These are phyloP conservation scores for Meriones unguiculatus DNA, from an alignment of 2,113 vertebrate genomes.

Conservation along the genomic window DNA sequence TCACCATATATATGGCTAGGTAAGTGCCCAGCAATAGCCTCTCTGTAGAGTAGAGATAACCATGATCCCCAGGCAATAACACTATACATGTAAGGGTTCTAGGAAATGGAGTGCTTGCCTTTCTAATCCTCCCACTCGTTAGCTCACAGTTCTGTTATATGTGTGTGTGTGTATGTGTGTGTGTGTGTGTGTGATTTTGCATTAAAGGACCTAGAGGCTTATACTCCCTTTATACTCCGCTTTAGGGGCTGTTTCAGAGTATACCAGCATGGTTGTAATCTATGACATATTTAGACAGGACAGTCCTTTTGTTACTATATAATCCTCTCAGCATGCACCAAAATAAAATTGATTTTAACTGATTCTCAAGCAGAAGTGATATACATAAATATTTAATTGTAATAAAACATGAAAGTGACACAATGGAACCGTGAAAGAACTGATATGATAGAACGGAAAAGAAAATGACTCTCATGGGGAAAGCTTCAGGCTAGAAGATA, in stretches of 20 bases:
- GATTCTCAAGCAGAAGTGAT: neutral
- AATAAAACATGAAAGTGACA: constrained; percentile 29
- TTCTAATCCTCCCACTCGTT: neutral
- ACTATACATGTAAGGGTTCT: neutral
- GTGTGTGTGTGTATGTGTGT: too few relatives aligned
- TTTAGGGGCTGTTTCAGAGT: neutral
- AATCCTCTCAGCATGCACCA: neutral
- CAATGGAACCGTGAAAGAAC: neutral
- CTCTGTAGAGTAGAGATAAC: neutral
- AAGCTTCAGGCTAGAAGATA: neutral
- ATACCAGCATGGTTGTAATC: neutral
- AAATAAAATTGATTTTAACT: constrained; percentile 32
- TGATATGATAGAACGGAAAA: neutral
- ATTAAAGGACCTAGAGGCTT: neutral
- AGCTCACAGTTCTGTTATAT: neutral
- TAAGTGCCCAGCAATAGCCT: neutral
- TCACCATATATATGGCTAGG: neutral
- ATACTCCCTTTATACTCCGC: neutral
- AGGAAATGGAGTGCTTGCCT: neutral
- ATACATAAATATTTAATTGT: neutral
- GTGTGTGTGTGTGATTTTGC: neutral
- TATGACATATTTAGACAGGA: neutral
- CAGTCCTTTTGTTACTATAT: neutral
- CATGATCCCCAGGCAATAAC: neutral
- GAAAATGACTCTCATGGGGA: neutral